A percentile compares a stretch with the other conserved stretches of the same genome.
Conservation (phyloP, 2,888 invertebrate species). For the Strigamia crassipes region DNA sequence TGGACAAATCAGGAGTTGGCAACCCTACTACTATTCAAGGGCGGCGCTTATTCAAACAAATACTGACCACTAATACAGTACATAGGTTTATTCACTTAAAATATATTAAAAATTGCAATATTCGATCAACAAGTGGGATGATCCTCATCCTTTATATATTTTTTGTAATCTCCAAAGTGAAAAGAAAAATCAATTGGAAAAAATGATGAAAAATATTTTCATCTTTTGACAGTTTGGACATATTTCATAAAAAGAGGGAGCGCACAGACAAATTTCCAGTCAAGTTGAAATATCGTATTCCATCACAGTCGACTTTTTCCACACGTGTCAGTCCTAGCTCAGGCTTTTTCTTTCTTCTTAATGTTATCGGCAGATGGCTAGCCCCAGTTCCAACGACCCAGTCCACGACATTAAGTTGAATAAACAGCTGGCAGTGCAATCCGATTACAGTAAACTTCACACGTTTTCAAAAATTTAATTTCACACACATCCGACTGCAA, state of each 20-base stretch:
- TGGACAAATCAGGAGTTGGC: too few species aligned
- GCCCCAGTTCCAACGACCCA: slow-evolving; percentile 39
- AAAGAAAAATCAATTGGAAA: background rate
- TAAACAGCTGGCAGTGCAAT: slow-evolving; percentile 40
- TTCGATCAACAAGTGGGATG: too few species aligned
- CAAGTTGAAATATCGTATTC: slow-evolving; percentile 34
- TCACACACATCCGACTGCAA: slow-evolving; percentile 33
- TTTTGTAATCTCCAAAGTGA: background rate
- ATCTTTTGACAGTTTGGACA: slow-evolving; percentile 18
- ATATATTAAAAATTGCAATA: too few species aligned
- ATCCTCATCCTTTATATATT: background rate
- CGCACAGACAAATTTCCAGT: slow-evolving; percentile 21
- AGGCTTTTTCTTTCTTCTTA: slow-evolving; percentile 27
- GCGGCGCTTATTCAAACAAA: too few species aligned
- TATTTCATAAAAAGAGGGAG: background rate
- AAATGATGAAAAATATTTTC: slow-evolving; percentile 21
- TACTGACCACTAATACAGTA: too few species aligned
- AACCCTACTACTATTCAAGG: too few species aligned
- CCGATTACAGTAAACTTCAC: slow-evolving; percentile 42
- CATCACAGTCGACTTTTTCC: slow-evolving; percentile 28
- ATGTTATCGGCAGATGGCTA: slow-evolving; percentile 42
- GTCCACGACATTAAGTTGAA: slow-evolving; percentile 34
- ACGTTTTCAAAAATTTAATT: slow-evolving; percentile 42
- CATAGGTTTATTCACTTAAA: too few species aligned
- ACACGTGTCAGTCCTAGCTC: slow-evolving; percentile 9